phyloP scores from a whole-genome alignment of 2,797 vertebrate species.

The Artibeus jamaicensis region DNA sequence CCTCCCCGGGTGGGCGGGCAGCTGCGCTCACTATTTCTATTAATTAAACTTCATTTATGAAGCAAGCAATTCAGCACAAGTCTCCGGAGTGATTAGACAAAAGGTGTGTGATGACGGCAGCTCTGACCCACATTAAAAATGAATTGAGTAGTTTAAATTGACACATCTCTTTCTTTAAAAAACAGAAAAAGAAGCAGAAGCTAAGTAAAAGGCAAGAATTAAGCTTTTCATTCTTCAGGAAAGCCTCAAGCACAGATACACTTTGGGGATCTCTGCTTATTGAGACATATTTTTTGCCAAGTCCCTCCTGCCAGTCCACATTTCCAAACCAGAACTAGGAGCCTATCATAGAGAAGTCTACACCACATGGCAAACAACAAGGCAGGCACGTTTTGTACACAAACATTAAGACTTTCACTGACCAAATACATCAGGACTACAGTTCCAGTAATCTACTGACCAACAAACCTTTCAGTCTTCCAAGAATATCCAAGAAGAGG shows the following conservation, averaged over 20 bases:
- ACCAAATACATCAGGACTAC: neutral
- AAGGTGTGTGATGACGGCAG: neutral
- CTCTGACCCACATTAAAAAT: slow-evolving; percentile 63
- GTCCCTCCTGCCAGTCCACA: neutral
- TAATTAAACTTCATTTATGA: slow-evolving; percentile 71
- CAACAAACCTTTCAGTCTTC: neutral
- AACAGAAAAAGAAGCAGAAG: neutral
- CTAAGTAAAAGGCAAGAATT: slow-evolving; percentile 11
- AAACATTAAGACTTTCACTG: neutral
- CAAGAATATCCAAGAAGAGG: neutral
- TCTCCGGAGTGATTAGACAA: slow-evolving; percentile 64
- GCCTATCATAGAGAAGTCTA: neutral
- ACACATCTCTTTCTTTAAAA: slow-evolving; percentile 46
- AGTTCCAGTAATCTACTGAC: neutral
- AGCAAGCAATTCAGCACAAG: slow-evolving; percentile 69
- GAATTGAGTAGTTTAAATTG: slow-evolving; percentile 57
- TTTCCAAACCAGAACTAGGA: slow-evolving; percentile 13
- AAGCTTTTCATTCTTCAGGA: slow-evolving; percentile 41
- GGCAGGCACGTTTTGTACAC: neutral
- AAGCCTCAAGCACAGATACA: neutral
- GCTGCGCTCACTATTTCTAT: slow-evolving; percentile 4
- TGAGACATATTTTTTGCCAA: slow-evolving; percentile 13
- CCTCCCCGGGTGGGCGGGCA: neutral
- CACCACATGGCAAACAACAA: neutral
- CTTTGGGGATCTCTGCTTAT: neutral